Conservation (phyloP, 2,888 invertebrate species). For the Sympetrum striolatum region DNA sequence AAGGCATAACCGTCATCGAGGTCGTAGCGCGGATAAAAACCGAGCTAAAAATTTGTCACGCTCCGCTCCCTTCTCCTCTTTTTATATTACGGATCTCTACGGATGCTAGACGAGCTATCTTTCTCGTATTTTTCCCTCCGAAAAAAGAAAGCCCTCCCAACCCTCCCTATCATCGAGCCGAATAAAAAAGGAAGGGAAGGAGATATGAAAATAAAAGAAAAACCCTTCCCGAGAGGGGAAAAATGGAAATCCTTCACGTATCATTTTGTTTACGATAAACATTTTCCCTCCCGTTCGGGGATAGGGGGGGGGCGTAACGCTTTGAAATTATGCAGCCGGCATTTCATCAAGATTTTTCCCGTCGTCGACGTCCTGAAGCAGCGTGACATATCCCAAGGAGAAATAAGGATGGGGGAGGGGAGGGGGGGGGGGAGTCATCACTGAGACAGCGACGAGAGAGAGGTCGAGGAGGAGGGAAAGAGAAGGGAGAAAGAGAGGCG, state of each 20-base stretch:
- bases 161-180: not conserved
- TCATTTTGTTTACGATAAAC: constrained; percentile 42
- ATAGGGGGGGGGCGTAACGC: not conserved
- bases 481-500: not conserved
- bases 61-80: not conserved
- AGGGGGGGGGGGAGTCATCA: not conserved
- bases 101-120: constrained; percentile 16
- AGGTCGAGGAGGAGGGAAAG: not conserved
- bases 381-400: constrained; percentile 42
- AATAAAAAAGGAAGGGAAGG: not conserved
- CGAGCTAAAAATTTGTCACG: constrained; percentile 11
- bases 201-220: not conserved
- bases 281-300: not conserved
- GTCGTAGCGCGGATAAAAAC: constrained; percentile 9
- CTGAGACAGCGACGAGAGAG: constrained; percentile 1
- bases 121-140: not conserved
- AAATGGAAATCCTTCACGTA: not conserved
- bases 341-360: constrained; percentile 41
- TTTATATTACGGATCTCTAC: not conserved
- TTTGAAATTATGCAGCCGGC: constrained; percentile 41
- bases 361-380: not conserved
- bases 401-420: not conserved
- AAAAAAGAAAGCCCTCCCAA: not conserved
- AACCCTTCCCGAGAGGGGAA: not conserved
- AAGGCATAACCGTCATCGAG: not conserved